These are phyloP conservation scores for Dendrolimus pini DNA, from an alignment of 2,888 invertebrate genomes.

Conservation along the genomic window DNA sequence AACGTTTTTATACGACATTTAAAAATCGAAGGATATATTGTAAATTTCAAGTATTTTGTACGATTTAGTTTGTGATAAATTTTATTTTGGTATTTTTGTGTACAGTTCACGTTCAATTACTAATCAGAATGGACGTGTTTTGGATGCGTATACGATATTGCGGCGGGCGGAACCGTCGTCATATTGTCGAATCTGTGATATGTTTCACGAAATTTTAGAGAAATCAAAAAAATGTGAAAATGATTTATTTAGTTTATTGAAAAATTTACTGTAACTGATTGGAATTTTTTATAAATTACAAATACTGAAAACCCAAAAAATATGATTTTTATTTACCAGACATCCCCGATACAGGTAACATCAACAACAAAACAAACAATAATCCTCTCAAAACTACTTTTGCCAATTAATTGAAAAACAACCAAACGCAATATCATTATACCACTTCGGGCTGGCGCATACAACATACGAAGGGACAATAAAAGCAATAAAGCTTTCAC, in stretches of 20 bases:
- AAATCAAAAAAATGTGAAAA: constrained; percentile 64
- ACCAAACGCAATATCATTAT: neutral
- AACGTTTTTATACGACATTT: constrained; percentile 14
- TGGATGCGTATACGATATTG: constrained; percentile 44
- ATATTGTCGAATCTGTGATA: constrained; percentile 56
- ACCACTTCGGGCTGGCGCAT: neutral
- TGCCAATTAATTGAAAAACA: neutral
- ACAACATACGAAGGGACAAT: neutral
- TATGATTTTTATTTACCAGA: constrained; percentile 22
- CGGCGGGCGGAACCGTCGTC: constrained; percentile 28
- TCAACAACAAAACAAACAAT: neutral
- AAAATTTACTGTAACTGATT: constrained; percentile 64
- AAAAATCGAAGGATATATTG: constrained; percentile 45
- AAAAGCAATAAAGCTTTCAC: constrained; percentile 1
- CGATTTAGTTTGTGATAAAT: constrained; percentile 50
- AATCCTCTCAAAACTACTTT: neutral
- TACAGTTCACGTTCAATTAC: constrained; percentile 48
- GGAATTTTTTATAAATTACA: constrained; percentile 57
- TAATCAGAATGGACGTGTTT: constrained; percentile 57
- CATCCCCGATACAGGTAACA: no score
- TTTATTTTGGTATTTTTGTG: constrained; percentile 63
- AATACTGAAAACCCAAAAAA: constrained; percentile 55
- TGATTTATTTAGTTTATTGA: constrained; percentile 40
- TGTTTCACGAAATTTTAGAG: constrained; percentile 36
- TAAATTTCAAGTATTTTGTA: constrained; percentile 56